These are phyloP conservation scores for Gallinago undulata DNA, from an alignment of 2,113 vertebrate genomes.

Conservation along the genomic window DNA sequence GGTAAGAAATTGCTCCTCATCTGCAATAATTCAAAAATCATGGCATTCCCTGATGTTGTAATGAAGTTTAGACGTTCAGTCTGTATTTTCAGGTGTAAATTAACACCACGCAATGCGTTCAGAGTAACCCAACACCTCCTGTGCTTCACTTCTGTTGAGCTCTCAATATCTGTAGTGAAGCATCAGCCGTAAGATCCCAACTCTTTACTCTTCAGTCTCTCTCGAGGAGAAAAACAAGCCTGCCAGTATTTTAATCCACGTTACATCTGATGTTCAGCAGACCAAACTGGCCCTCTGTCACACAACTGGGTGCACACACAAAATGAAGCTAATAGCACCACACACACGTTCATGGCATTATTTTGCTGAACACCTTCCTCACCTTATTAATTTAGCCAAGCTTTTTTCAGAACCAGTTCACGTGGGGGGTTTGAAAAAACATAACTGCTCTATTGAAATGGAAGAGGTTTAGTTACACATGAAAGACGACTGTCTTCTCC, in stretches of 20 bases:
- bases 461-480: background rate
- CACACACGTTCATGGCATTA: background rate
- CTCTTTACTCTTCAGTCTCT: background rate
- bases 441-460: background rate
- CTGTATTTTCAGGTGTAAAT: background rate
- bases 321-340: background rate
- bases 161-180: background rate
- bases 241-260: background rate
- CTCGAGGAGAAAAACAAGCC: background rate
- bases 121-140: accelerated
- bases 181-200: background rate
- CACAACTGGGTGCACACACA: background rate
- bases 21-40: background rate
- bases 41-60: background rate
- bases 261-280: background rate
- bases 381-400: background rate
- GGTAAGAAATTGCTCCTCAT: background rate
- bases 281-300: background rate
- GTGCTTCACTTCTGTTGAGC: background rate
- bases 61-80: background rate
- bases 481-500: background rate
- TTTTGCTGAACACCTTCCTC: background rate
- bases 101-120: background rate
- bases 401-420: background rate
- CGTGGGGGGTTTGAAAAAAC: background rate